Evolutionary conservation across 2,797 vertebrate species (phyloP), one percentile per base, ranked within the genome.

Genomic region (Crocidura indochinensis): DNA sequence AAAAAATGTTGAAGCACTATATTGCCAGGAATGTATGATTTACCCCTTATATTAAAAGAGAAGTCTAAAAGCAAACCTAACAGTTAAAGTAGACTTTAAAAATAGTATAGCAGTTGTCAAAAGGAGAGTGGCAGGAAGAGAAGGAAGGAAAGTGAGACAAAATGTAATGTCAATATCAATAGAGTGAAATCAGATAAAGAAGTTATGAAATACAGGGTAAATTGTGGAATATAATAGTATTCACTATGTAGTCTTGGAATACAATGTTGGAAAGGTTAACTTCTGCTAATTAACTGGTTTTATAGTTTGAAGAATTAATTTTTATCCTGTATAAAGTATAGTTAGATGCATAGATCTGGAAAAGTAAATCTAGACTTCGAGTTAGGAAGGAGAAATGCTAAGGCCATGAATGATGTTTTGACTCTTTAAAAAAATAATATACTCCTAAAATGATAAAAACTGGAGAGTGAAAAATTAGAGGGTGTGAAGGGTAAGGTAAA

Each of bases 41-140:
- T 91, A 27, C 83, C 8, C 14, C 60, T 90, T 11, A 10, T 10
- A 2, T 84, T 94, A 44, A n/a, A 20, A 46, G 84, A 83, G 62
- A 76, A 75, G 7, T 47, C 17, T 64, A n/a, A 83, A 84, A 92
- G 31, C 68, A 22, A 0, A 38, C 6, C 12, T 27, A 68, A 53
- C 11, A 22, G 44, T 85, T 80, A n/a, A 93, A 76, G 15, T 89
- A 22, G 19, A 72, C 15, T 68, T 89, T 80, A 53, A 72, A 56
- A 78, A 46, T 49, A 73, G 60, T 80, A 53, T 51, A 76, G 67
- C 10, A 27, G 38, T 88, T 80, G 10, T 83, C 8, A 10, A 17
- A 17, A 8, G 14, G 67, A 46, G 51, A 53, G 9, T 53, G 27
- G 22, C 2, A 46, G 3, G 31, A 4, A 49, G n/a, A 10, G n/a